A percentile compares a stretch with the other conserved stretches of the same genome.
Conservation (phyloP, 2,888 invertebrate genomes). For the Thymelicus acteon region DNA sequence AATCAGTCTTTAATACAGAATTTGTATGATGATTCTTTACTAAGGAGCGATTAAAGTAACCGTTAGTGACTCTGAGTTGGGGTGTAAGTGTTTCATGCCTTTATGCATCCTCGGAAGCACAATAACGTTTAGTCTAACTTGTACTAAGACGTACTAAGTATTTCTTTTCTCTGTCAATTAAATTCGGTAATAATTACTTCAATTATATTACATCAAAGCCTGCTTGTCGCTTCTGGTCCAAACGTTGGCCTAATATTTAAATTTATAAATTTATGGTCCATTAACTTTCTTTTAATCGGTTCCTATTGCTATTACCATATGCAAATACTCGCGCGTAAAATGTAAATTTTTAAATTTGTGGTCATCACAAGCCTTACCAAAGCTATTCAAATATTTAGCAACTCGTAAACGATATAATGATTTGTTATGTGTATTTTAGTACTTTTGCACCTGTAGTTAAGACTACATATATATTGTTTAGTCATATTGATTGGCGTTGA, state of each 20-base stretch:
- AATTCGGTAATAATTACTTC: too few relatives aligned
- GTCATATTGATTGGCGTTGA: not conserved
- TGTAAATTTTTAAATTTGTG: not conserved
- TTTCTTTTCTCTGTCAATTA: too few relatives aligned
- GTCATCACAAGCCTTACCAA: not conserved
- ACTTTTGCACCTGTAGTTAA: not conserved
- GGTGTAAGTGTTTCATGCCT: too few relatives aligned
- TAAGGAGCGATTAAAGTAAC: too few relatives aligned
- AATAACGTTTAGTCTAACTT: too few relatives aligned
- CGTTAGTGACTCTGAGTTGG: too few relatives aligned
- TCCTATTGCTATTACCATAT: not conserved
- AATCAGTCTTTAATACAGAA: too few relatives aligned
- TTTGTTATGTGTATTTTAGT: not conserved
- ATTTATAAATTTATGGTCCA: not conserved
- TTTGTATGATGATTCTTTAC: too few relatives aligned
- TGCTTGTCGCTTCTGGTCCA: not conserved
- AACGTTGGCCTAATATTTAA: conserved; percentile 3
- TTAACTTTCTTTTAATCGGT: conserved; percentile 6
- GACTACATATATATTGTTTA: too few relatives aligned
- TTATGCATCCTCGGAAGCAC: too few relatives aligned
- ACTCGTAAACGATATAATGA: not conserved
- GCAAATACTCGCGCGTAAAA: conserved; percentile 2
- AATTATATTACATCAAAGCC: not conserved
- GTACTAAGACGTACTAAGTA: too few relatives aligned
- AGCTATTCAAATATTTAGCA: not conserved